phyloP scores from a whole-genome alignment of 2,113 vertebrate species.

The Rhinichthys klamathensis region DNA sequence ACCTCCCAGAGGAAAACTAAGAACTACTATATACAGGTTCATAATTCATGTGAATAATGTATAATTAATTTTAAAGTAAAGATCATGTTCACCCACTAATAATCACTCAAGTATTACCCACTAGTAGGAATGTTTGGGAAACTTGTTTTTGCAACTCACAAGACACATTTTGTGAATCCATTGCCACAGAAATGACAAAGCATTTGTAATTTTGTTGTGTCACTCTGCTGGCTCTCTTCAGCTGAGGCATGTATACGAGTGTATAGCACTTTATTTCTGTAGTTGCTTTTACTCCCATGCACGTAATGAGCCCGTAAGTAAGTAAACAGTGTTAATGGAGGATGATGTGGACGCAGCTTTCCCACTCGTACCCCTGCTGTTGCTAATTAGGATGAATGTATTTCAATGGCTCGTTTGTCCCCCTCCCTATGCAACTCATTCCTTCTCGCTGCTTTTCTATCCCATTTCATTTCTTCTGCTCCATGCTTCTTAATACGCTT shows the following conservation, averaged over 20 bases:
- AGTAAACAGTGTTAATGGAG: slow-evolving; percentile 78
- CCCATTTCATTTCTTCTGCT: slow-evolving; percentile 44
- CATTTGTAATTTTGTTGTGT: not conserved
- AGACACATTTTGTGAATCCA: not conserved
- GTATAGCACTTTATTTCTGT: slow-evolving; percentile 53
- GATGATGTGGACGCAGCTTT: slow-evolving; percentile 69
- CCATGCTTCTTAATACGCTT: slow-evolving; percentile 70
- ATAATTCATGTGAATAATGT: too few species aligned
- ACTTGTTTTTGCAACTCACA: not conserved
- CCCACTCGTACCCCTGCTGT: slow-evolving; percentile 71
- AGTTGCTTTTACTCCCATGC: slow-evolving; percentile 59
- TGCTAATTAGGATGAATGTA: slow-evolving; percentile 79
- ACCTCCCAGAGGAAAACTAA: too few species aligned
- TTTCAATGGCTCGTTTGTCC: slow-evolving; percentile 74
- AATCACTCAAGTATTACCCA: too few species aligned
- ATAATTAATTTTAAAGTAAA: too few species aligned
- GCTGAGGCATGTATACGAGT: slow-evolving; percentile 27
- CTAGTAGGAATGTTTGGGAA: not conserved
- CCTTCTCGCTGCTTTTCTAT: slow-evolving; percentile 55
- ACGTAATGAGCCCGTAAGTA: slow-evolving; percentile 66
- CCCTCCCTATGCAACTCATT: slow-evolving; percentile 36
- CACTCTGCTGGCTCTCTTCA: not conserved
- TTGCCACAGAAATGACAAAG: not conserved
- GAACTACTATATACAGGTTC: too few species aligned
- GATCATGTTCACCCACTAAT: too few species aligned